Base-by-base conservation (phyloP, 1,140 invertebrate species). In the Heliconius eleuchia region DNA sequence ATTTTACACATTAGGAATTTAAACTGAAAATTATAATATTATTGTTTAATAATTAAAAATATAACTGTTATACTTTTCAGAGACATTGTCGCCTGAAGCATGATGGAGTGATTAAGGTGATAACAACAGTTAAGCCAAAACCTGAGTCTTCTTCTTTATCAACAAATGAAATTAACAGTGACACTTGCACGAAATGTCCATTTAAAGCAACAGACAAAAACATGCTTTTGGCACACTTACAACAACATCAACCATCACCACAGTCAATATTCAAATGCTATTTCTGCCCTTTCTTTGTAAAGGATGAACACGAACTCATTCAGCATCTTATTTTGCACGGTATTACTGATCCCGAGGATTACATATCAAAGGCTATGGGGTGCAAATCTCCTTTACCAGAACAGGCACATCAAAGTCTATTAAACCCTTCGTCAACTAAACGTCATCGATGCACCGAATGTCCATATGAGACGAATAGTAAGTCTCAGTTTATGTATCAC, bases 401-500 rank as follows among this genome's bases (percentile, higher is more conserved):
- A 37, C 55, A 71, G 78, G 71, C 76, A 2, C 34, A 72, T 9
- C 71, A 79, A 13, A 71, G 78, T 66, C 42, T 77, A 3, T 75
- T 57, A 50, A 83, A 79, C 55, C 76, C 76, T 76, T 80, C 71
- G 18, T 80, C 85, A 11, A 90, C 91, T 2, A 96, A 96, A 85
- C 95, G 96, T 78, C 97, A 97, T 88, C 96, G 95, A 85, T 98
- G 97, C 85, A 94, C 95, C 0, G 94, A 96, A 66, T 98, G 97
- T 90, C 97, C 97, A 0, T 98, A 97, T 89, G 96, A 97, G 79
- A 97, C 96, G 39, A 97, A 97, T 86, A 98, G 97, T 87, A 97
- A 97, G 90, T 97, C 97, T 66, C 97, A 98, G 88, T 97, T 96
- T 86, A 95, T 97, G 82, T 98, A 98, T 89, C 97, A 98, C 84